Evolutionary conservation across 2,113 vertebrate genomes (phyloP), one percentile per base, ranked within the genome.

Genomic region (Mungos mungo): DNA sequence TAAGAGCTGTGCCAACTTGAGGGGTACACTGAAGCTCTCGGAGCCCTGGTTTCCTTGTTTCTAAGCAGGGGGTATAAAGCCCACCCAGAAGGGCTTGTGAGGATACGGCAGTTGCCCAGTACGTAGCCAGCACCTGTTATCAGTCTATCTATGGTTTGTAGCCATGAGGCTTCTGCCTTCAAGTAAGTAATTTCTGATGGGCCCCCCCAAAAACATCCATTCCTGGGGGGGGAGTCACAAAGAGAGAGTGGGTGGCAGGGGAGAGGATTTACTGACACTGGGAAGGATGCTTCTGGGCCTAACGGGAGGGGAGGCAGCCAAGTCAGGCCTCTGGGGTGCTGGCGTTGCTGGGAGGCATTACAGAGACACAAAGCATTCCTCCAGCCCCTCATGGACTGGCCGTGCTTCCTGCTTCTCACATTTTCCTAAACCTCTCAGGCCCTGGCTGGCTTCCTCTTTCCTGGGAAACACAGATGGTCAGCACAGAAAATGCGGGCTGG

Each of bases 381-480:
- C 38, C 2, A 13, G 14, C 13, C 41, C 47, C 74, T 50, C 47
- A 91, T 11, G 0, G 16, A 66, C 69, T 93, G 90, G 97, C 92
- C 29, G 0, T 16, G 13, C 79, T 91, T 89, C 52, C 91, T 84
- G 45, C 81, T 88, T 80, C 71, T 96, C 90, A 65, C 82, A 89
- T 88, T 88, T 47, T 66, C 95, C 97, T 92, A 96, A 95, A 47
- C 35, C 74, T 96, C 63, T 66, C 50, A 10, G 74, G 71, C 21
- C 79, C 76, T 90, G 93, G 88, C 95, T 81, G 96, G 57, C 54
- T 27, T 89, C 54, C 90, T 80, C 94, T 96, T 95, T 97, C 95
- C 97, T 88, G 80, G 90, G 97, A 96, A 96, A 98, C 96, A 96
- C 83, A 97, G 87, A 97, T 54, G 80, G 87, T 86, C 79, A 90